Base-by-base conservation (phyloP, 37 sponge, comb jelly and placozoan species). In the Crambe crambe region DNA sequence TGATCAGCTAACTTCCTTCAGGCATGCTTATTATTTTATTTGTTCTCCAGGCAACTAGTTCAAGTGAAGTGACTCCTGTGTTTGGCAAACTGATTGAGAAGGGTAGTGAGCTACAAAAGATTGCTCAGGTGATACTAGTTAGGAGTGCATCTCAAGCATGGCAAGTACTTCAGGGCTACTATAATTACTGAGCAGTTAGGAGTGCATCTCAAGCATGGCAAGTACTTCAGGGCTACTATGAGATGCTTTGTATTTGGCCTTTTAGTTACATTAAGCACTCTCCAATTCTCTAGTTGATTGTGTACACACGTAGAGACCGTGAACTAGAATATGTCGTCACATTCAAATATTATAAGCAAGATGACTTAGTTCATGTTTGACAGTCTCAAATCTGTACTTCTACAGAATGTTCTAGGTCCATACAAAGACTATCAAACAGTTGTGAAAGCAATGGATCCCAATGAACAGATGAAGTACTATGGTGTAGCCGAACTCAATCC, bases 401-500 rank as follows among this genome's bases (percentile, higher is more conserved):
- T 43, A 21, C 67, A 78, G 78, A 42, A 67, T 44, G 23, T 68
- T 3, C 56, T 79, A 5, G 79, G 79, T 17, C 31, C 42, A 37
- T 79, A 79, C 37, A 30, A 5, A 30, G 42, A 80, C 59, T 59
- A 38, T 23, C 42, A 40, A 35, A 54, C 26, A 31, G 56, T 70
- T 0, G 41, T 70, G 31, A 43, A 58, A 2, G 30, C 25, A 30
- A 65, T 65, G 66, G 66, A 65, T 30, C 1, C 32, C 61, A n/a
- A 71, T n/a, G 54, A 72, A 32, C 73, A 62, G 65, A 30, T 32
- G 41, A 51, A 60, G 40, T 35, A 35, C n/a, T 42, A 73, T n/a
- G 82, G 82, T 31, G 70, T 69, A 8, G 63, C 63, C 23, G 74
- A 82, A 0, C 12, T 64, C 15, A 72, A 43, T 8, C 82, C 80